A percentile compares a stretch with the other conserved stretches of the same genome.
Conservation (phyloP, 2,113 vertebrate genomes). For the Rhegmatorhina hoffmannsi region DNA sequence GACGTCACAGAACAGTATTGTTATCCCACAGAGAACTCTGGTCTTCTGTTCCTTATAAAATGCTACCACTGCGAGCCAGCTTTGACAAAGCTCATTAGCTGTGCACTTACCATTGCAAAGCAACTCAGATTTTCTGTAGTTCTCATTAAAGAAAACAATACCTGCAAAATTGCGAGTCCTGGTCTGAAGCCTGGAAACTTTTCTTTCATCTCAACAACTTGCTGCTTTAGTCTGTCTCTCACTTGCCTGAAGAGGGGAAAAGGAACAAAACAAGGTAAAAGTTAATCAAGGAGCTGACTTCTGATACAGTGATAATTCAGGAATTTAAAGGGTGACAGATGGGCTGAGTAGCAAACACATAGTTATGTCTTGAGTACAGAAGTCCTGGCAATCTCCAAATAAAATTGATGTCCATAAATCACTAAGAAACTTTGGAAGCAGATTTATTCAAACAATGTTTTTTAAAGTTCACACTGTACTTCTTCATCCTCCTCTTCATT, state of each 20-base stretch:
- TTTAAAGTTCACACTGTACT: not conserved
- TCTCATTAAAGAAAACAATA: slow-evolving; percentile 51
- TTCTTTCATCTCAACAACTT: slow-evolving; percentile 86
- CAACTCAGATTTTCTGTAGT: not conserved
- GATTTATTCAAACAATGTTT: not conserved
- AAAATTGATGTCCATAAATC: not conserved
- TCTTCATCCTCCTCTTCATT: rapidly evolving
- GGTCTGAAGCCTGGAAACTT: slow-evolving; percentile 86
- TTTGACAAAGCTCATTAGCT: not conserved
- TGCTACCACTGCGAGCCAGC: not conserved
- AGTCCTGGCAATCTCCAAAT: not conserved
- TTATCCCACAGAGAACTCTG: not conserved
- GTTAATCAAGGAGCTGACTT: slow-evolving; percentile 4
- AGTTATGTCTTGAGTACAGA: not conserved
- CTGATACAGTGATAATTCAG: not conserved
- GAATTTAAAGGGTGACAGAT: not conserved
- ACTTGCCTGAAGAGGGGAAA: slow-evolving; percentile 80
- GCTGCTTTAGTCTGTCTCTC: slow-evolving; percentile 85
- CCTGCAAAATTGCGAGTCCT: slow-evolving; percentile 94
- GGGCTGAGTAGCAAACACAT: not conserved
- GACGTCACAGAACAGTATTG: not conserved
- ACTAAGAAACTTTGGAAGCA: not conserved
- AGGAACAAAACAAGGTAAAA: not conserved
- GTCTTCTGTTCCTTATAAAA: not conserved
- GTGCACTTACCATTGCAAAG: not conserved